phyloP scores from a whole-genome alignment of 2,113 vertebrate species.

The Arizona elegans region DNA sequence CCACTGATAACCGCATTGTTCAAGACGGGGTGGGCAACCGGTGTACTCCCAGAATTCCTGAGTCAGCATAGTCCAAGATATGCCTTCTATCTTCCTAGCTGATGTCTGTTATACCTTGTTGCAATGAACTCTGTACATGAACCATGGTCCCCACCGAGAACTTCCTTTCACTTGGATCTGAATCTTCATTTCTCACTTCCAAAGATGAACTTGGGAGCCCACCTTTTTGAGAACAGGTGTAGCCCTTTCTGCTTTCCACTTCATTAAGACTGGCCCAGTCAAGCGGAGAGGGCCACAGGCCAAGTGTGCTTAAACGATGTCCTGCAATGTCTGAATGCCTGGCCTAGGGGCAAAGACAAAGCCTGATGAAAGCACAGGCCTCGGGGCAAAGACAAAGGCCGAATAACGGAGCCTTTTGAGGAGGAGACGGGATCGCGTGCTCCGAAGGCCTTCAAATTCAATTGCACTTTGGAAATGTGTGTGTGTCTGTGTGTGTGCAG shows the following conservation, averaged over 20 bases:
- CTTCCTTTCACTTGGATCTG: not conserved
- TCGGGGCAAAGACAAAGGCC: conserved; percentile 6
- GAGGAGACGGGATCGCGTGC: not conserved
- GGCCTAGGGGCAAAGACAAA: conserved; percentile 6
- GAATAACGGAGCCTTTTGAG: not conserved
- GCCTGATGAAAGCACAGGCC: not conserved
- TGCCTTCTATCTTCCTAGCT: not conserved
- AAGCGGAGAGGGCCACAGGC: not conserved
- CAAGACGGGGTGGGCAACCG: not conserved
- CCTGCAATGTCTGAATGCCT: not conserved
- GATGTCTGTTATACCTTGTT: not conserved
- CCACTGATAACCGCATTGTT: not conserved
- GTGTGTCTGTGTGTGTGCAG: not conserved
- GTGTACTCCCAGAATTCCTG: not conserved
- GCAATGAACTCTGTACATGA: not conserved
- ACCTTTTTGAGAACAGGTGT: not conserved
- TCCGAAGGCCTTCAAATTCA: conserved; percentile 3
- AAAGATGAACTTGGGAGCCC: not conserved
- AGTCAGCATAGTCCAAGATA: not conserved
- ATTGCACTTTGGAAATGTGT: conserved; percentile 12
- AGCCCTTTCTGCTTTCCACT: not conserved
- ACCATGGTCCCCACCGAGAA: not conserved
- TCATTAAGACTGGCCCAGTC: not conserved
- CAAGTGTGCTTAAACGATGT: not conserved
- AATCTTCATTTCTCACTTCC: not conserved